Base-by-base conservation (phyloP, 2,113 vertebrate genomes). In the Gasterosteus nipponicus region DNA sequence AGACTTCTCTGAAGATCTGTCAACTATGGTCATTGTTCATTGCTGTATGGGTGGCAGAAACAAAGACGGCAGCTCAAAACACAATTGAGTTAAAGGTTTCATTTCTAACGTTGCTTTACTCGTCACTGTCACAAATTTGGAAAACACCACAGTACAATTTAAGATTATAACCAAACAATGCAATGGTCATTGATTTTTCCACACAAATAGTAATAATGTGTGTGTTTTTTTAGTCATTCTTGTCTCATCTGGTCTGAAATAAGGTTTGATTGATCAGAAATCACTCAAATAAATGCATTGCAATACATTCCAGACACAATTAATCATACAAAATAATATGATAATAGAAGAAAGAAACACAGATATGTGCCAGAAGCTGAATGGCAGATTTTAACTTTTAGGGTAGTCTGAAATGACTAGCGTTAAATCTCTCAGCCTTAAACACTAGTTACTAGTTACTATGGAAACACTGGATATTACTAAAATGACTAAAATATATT, bases 11-110 rank as follows among this genome's bases (percentile, higher is more conserved):
- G 95, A 93, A 82, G 93, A 89, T 94, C 96, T 98, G 96, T 97
- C 97, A 96, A 97, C 96, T 96, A 97, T 96, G 92, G 96, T 98
- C 97, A 98, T 98, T 95, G 95, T 97, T 99, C 96, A 98, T 95
- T 93, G 94, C 97, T 99, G 94, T 31, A 89, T 88, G 59, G 26
- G 5, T 60, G 16, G 46, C 31, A 81, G 56, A 80, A 44, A 82
- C 4, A 84, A 26, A 75, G 0, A 42, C 10, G 10, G 5, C 7
- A 18, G 22, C 1, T 46, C 11, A 51, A 44, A 29, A 69, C 1
- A 38, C 2, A 7, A 60, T 19, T 1, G 7, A 9, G 5, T 44
- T 6, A 4, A 16, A 44, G 2, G 22, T 49, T n/a, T 51, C n/a
- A 12, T 47, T 39, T 19, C 0, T 64, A 42, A 12, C 14, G 35